Evolutionary conservation across 2,888 invertebrate genomes (phyloP).

Genomic region (Sipha maydis): DNA sequence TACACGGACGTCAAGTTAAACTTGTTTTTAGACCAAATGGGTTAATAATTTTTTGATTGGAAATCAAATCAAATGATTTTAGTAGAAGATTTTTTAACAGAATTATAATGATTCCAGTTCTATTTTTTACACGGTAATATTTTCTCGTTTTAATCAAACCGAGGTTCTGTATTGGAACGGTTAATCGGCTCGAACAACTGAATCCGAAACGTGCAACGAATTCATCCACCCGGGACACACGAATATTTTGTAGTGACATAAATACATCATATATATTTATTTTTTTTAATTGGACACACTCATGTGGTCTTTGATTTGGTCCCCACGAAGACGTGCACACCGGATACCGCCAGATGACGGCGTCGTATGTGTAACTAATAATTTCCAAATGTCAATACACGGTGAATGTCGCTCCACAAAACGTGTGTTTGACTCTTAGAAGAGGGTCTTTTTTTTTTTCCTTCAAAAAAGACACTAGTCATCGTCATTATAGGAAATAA

Average conservation of each 20-base stretch:
- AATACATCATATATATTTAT: slow-evolving; percentile 34
- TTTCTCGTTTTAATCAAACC: neutral
- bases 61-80: neutral
- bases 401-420: slow-evolving; percentile 41
- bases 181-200: neutral
- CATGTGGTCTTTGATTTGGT: slow-evolving; percentile 62
- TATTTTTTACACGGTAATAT: neutral
- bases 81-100: too few relatives aligned
- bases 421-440: slow-evolving; percentile 57
- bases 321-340: slow-evolving; percentile 57
- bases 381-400: slow-evolving; percentile 62
- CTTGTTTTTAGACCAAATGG: too few relatives aligned
- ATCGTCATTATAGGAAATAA: slow-evolving; percentile 59
- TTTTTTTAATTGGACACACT: slow-evolving; percentile 61
- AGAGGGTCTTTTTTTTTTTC: slow-evolving; percentile 54
- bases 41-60: neutral
- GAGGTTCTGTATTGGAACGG: neutral
- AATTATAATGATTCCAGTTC: too few relatives aligned
- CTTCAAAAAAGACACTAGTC: slow-evolving; percentile 56
- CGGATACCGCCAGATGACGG: slow-evolving; percentile 61
- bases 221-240: neutral
- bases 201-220: neutral
- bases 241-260: slow-evolving; percentile 44
- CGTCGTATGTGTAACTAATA: slow-evolving; percentile 56
- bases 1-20: too few relatives aligned